Base-by-base conservation (phyloP, 1,140 invertebrate genomes). In the Paralvinella palmiformis region DNA sequence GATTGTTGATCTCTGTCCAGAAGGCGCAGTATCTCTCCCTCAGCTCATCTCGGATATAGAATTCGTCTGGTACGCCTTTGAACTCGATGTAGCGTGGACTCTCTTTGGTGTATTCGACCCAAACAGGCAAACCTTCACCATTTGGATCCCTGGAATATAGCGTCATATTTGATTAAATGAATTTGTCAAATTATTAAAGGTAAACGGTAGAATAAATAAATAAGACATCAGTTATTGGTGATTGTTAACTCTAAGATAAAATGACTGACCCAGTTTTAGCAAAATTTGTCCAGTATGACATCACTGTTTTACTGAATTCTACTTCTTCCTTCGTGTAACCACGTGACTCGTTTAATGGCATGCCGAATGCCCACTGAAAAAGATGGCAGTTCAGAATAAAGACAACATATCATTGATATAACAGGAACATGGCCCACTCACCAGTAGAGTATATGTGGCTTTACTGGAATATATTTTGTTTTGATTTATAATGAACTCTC, bases 231-330 rank as follows among this genome's bases (percentile, higher is more conserved):
- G n/a, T n/a, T n/a, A n/a, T n/a, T n/a, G n/a, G n/a, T n/a, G n/a
- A n/a, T n/a, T n/a, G n/a, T n/a, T n/a, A n/a, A n/a, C n/a, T n/a
- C n/a, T n/a, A n/a, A n/a, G n/a, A n/a, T 69, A 41, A 44, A 4
- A 7, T 1, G 29, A 71, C 72, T 76, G 83, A 94, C 91, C 91
- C 91, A 52, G 86, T 88, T 79, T 91, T 89, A 2, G 89, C 90
- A 75, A 94, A 94, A 78, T 92, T 94, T 35, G 88, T 88, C 88
- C 90, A 92, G 78, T 89, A 87, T 67, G 86, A 86, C 88, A 94
- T 92, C 62, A 93, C 85, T 22, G 87, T 85, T 81, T 91, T 88
- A 35, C 90, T 89, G 61, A 94, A 84, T 17, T 89, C 81, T 69
- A 85, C 86, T 80, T 94, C 91, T 50, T 87, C 82, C 58, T 83